Evolutionary conservation across 2,113 vertebrate genomes (phyloP), one percentile per base, ranked within the genome.

Genomic region (Corythaeola cristata): DNA sequence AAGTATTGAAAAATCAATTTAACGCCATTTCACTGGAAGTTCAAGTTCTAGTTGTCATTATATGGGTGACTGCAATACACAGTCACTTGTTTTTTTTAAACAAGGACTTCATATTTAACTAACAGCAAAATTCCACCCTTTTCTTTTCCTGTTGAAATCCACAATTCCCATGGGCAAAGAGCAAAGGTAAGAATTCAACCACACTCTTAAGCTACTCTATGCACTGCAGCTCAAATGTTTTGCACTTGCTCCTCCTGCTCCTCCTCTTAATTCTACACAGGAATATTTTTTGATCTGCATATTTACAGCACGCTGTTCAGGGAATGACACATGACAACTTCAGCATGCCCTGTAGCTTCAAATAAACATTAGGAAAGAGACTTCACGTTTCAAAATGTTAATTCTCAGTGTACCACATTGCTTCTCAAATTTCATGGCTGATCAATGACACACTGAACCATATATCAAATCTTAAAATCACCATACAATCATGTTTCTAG

Each of bases 401-500:
- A 9, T 71, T 10, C 35, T 35, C 23, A 5, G 10, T 1, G 5
- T 30, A 24, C 18, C 24, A 12, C 27, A 3, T 1, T 10, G 33
- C 59, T 68, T 8, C 90, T 79, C 60, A 22, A 6, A 16, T 26
- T 52, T 77, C 85, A 50, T 8, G 45, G 79, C 79, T 35, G 24
- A 33, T 21, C 56, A 19, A 35, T 16, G 33, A 15, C 60, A 62
- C 27, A 7, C 32, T 0, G 3, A 84, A 37, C 55, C 62, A 19
- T 0, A 13, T 4, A 64, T 53, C 55, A 39, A 63, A 56, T 14
- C 71, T 59, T 13, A 33, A 5, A 62, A 12, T 1, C 20, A 35
- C 50, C 63, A 8, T 5, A 39, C 0, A 6, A 30, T 15, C 32
- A 15, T 3, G 0, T 0, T 55, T 50, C 66, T 16, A 79, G 47